Conservation (phyloP, 2,888 invertebrate species). For the Thereva unica region DNA sequence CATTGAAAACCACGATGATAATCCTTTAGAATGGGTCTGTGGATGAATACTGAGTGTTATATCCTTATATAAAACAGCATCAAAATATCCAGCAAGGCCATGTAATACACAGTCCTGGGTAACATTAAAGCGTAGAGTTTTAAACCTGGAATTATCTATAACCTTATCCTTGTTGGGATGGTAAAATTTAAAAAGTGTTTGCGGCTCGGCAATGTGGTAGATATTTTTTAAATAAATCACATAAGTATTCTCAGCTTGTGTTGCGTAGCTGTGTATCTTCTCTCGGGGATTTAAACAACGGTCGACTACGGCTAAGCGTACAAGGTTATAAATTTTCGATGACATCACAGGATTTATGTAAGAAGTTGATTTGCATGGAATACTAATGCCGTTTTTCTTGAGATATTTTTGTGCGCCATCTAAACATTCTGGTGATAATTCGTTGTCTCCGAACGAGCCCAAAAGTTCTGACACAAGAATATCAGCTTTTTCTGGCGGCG, state of each 20-base stretch:
- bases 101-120: constrained; percentile 80
- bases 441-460: constrained; percentile 98
- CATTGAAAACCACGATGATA: constrained; percentile 99
- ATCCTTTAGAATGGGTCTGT: constrained; percentile 81
- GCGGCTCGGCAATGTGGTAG: constrained; percentile 54
- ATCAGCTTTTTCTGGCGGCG: constrained; percentile 85
- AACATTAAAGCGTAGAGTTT: constrained; percentile 69
- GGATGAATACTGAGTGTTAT: constrained; percentile 89
- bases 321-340: constrained; percentile 81
- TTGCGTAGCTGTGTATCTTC: constrained; percentile 47
- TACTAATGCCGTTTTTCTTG: constrained; percentile 85
- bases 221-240: constrained; percentile 73
- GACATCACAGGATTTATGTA: constrained; percentile 93
- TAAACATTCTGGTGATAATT: constrained; percentile 96
- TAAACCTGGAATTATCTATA: constrained; percentile 75
- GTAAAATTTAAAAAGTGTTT: constrained; percentile 77
- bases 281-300: constrained; percentile 51
- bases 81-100: constrained; percentile 96
- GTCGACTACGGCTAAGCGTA: constrained; percentile 54
- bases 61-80: constrained; percentile 82
- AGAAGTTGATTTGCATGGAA: constrained; percentile 87
- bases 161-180: constrained; percentile 81
- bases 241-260: constrained; percentile 78
- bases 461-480: constrained; percentile 94
- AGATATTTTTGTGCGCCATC: constrained; percentile 90